phyloP scores from a whole-genome alignment of 2,113 vertebrate species.

The Pterophyllum scalare region DNA sequence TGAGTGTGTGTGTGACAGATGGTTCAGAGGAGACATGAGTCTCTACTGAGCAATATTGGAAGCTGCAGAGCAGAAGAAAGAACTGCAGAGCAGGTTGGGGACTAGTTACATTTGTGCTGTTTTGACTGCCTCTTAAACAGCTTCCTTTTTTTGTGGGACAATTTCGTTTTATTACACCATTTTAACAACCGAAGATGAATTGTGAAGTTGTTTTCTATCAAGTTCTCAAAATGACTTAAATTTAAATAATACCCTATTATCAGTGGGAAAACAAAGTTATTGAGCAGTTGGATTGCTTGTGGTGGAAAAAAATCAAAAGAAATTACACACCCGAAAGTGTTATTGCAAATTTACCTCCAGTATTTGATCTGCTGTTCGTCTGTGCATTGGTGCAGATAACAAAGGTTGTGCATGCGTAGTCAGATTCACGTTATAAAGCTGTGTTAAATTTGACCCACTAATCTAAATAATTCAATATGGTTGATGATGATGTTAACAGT shows the following conservation, averaged over 20 bases:
- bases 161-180: constrained; percentile 32
- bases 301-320: neutral
- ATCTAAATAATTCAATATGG: neutral
- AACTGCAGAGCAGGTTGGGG: constrained; percentile 25
- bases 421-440: neutral
- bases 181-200: constrained; percentile 44
- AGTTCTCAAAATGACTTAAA: neutral
- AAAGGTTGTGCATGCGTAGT: neutral
- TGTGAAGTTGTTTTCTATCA: constrained; percentile 3
- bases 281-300: neutral
- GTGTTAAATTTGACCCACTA: neutral
- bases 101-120: constrained; percentile 49
- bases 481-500: neutral
- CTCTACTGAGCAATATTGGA: constrained; percentile 56
- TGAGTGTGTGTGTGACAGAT: constrained; percentile 55
- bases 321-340: neutral
- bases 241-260: constrained; percentile 12
- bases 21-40: constrained; percentile 59
- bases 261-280: neutral
- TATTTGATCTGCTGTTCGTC: neutral
- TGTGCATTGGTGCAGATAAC: accelerated
- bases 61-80: constrained; percentile 34
- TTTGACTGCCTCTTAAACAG: constrained; percentile 54
- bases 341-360: neutral
- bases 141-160: constrained; percentile 2